Base-by-base conservation (phyloP, 2,113 vertebrate genomes). In the Pycnonotus jocosus region DNA sequence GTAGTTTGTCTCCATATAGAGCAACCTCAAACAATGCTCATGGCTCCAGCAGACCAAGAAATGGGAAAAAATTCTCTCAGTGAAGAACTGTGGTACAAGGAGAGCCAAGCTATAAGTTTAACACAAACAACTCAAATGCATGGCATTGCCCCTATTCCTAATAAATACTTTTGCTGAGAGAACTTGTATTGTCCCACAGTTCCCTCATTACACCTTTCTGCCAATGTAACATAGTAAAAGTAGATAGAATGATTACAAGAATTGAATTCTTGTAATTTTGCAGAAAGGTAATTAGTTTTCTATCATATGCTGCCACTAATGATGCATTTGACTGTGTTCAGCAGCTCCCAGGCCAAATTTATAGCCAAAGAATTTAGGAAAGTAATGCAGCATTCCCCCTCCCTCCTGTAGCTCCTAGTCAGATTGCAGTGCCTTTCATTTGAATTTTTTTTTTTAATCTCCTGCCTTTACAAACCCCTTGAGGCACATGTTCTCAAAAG, bases 401-500 rank as follows among this genome's bases (percentile, higher is more conserved):
- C 7, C 3, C 9, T 8, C n/a, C 0, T 1, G 0, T 22, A 10
- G 1, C 31, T 58, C 70, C 22, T 7, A 3, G 56, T 74, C 81
- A 96, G 65, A n/a, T n/a, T 85, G 30, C 64, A 65, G 37, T 47
- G 28, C 40, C 44, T 89, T 95, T 82, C 5, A 42, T 79, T 57
- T 61, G 38, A 1, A 1, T 5, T 15, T 45, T 48, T 44, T 47
- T 62, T 48, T 35, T 33, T 17, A 11, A 22, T 71, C 64, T 85
- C 27, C 35, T 91, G 81, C 9, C 56, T 93, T 89, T 92, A 58
- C 53, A 95, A 78, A 65, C 17, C 64, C 91, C 93, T 93, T 50
- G 27, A 95, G 95, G 95, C 94, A 93, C 68, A 78, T 27, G 15
- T 61, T 87, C 78, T 96, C 71, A 40, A 53, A 91, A 86, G 93